Percentiles rank a stretch among this genome's conserved stretches.
These are phyloP conservation scores for Drosophila takahashii DNA, from an alignment of 1,140 invertebrate species.

Conservation along the genomic window DNA sequence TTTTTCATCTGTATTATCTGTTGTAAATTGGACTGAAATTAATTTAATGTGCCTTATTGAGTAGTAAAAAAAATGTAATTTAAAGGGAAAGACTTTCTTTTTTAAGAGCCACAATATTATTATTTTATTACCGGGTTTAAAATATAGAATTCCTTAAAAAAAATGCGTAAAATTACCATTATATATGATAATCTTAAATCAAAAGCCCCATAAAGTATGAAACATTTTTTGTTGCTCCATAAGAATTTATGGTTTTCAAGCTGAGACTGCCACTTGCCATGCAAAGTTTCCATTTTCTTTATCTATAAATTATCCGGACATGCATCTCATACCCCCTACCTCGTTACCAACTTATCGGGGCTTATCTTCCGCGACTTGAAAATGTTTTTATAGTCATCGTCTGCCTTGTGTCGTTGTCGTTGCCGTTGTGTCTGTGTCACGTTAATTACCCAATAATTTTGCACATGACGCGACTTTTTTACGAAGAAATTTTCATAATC, in stretches of 20 bases:
- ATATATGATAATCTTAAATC: slow-evolving; percentile 23
- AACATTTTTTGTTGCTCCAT: slow-evolving; percentile 26
- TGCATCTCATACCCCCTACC: slow-evolving; percentile 38
- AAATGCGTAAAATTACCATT: slow-evolving; percentile 12
- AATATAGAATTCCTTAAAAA: no score
- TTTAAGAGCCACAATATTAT: no score
- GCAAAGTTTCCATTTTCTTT: slow-evolving; percentile 59
- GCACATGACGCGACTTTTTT: slow-evolving; percentile 71
- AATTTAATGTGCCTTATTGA: no score
- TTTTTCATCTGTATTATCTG: background rate
- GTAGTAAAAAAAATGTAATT: no score
- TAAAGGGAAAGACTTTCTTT: background rate
- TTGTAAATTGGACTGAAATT: background rate
- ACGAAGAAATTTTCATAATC: slow-evolving; percentile 57
- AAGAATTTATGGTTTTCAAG: slow-evolving; percentile 32
- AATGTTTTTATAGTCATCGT: slow-evolving; percentile 45
- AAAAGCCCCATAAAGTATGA: slow-evolving; percentile 31
- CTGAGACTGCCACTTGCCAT: slow-evolving; percentile 38
- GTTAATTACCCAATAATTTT: slow-evolving; percentile 77
- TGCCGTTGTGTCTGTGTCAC: slow-evolving; percentile 48
- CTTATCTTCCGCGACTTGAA: slow-evolving; percentile 37
- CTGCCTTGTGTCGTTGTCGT: slow-evolving; percentile 24
- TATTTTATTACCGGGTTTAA: no score
- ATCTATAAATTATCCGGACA: slow-evolving; percentile 73
- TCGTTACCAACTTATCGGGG: slow-evolving; percentile 30